Conservation (phyloP, 2,797 vertebrate species). For the Lophura swinhoii region DNA sequence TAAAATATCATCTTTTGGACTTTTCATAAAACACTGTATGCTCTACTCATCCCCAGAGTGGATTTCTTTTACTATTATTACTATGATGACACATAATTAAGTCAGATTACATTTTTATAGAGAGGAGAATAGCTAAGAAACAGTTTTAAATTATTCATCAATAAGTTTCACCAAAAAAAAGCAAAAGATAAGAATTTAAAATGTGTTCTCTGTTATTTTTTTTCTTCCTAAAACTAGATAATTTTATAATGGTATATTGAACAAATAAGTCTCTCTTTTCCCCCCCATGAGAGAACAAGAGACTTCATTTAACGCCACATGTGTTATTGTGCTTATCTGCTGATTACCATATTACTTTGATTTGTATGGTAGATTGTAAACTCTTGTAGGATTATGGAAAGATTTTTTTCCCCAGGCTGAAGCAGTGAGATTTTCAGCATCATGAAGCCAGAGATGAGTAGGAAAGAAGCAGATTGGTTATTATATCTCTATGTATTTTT, state of each 20-base stretch:
- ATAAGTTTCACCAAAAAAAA: slow-evolving; percentile 64
- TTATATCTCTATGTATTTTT: slow-evolving; percentile 60
- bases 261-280: slow-evolving; percentile 70
- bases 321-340: slow-evolving; percentile 72
- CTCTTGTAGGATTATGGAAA: slow-evolving; percentile 72
- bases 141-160: slow-evolving; percentile 79
- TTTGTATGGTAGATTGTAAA: slow-evolving; percentile 75
- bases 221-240: slow-evolving; percentile 68
- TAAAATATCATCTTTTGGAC: slow-evolving; percentile 68
- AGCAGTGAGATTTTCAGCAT: slow-evolving; percentile 69
- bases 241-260: slow-evolving; percentile 76
- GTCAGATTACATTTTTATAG: slow-evolving; percentile 76
- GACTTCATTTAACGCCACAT: slow-evolving; percentile 73
- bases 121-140: slow-evolving; percentile 66
- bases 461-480: slow-evolving; percentile 60
- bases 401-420: slow-evolving; percentile 64
- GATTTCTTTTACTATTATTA: slow-evolving; percentile 74
- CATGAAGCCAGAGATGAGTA: slow-evolving; percentile 58
- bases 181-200: slow-evolving; percentile 68
- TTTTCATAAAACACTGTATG: slow-evolving; percentile 72
- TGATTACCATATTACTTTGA: slow-evolving; percentile 78
- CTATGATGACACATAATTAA: slow-evolving; percentile 77
- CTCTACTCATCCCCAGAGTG: slow-evolving; percentile 55
- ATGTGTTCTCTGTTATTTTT: slow-evolving; percentile 24
- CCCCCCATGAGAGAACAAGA: slow-evolving; percentile 72